phyloP scores from a whole-genome alignment of 2,888 invertebrate genomes.

The Catocala nupta region DNA sequence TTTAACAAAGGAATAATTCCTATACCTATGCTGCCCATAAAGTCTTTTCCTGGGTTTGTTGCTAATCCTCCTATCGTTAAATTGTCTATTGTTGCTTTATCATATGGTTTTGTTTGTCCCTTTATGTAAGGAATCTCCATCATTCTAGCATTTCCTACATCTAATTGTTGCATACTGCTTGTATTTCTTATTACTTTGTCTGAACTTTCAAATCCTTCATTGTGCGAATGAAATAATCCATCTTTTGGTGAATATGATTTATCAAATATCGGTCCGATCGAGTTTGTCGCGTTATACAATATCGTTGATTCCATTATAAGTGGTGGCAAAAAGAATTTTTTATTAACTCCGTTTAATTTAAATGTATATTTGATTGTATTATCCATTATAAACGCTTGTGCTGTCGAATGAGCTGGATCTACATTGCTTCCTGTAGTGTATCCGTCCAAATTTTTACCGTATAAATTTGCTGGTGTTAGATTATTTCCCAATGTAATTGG shows the following conservation, averaged over 20 bases:
- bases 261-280: conserved; percentile 17
- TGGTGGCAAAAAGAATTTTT: neutral
- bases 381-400: conserved; percentile 1
- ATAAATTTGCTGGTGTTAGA: neutral
- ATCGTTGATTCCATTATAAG: conserved; percentile 9
- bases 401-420: conserved; percentile 9
- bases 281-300: conserved; percentile 13
- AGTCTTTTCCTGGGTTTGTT: neutral
- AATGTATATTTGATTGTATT: neutral
- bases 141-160: neutral
- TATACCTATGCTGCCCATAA: conserved; percentile 12
- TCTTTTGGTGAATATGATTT: conserved; percentile 12
- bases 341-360: neutral
- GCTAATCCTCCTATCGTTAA: conserved; percentile 7
- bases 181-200: neutral
- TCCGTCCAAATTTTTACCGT: conserved; percentile 4
- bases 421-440: neutral
- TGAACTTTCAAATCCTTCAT: neutral
- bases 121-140: neutral
- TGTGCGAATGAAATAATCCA: neutral
- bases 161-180: too few species aligned
- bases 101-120: conserved; percentile 2
- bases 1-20: conserved; percentile 15
- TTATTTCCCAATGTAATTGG: conserved; percentile 1
- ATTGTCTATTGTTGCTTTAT: conserved; percentile 10